Base-by-base conservation (phyloP, 2,888 invertebrate species). In the Euplexia lucipara region DNA sequence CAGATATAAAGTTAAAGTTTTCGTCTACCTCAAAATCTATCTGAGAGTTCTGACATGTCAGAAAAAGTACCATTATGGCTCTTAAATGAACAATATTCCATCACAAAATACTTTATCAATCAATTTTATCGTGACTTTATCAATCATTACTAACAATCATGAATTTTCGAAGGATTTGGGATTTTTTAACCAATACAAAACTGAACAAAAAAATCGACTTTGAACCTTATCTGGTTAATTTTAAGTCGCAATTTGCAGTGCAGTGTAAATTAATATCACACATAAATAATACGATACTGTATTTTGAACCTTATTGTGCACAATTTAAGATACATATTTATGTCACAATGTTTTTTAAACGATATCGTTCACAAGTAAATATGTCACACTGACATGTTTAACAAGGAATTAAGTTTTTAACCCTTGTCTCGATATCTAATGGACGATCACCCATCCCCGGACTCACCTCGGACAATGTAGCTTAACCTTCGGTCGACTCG, bases 371-470 rank as follows among this genome's bases (percentile, higher is more conserved):
- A n/a, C 8, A 44, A 34, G 45, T 32, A 57, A 71, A 69, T 51
- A 78, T 69, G 79, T 72, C 59, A 63, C 58, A 64, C 42, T 49
- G 74, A 66, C 70, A 68, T 74, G 74, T 77, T 69, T 68, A 70
- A 80, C 74, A 74, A 60, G 56, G 41, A 39, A 63, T 68, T 71
- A 58, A 48, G 52, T 18, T 66, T 67, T 54, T 32, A 44, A 45
- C 42, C 22, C 35, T 22, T 58, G 16, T 68, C 56, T 52, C 57
- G 26, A 26, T 73, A 65, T 66, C 62, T 70, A 49, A 12, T 37
- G 14, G 22, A 26, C 20, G 34, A 35, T 64, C 26, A 26, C 26
- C 26, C 26, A 26, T 26, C 26, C 26, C 2, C 26, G 2, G 26
- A 26, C 26, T 26, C 3, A 26, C 26, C 26, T 26, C 26, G 26